These are phyloP conservation scores for Mallotus villosus DNA, from an alignment of 2,797 vertebrate species.

Conservation along the genomic window DNA sequence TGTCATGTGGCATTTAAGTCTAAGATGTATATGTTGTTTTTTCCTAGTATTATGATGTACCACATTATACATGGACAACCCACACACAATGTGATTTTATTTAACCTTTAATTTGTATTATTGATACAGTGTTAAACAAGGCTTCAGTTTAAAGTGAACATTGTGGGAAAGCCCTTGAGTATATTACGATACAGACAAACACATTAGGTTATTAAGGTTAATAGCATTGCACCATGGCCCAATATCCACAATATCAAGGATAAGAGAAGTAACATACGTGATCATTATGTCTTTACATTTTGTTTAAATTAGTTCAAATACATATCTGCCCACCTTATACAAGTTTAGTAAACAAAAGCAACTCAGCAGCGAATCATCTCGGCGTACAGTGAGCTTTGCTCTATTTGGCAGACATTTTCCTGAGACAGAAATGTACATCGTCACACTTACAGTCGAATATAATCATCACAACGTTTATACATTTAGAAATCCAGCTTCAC, in stretches of 20 bases:
- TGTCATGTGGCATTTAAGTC: too few species aligned
- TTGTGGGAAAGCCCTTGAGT: slow-evolving; percentile 54
- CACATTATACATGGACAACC: not conserved
- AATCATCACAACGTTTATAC: slow-evolving; percentile 15
- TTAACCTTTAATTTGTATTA: slow-evolving; percentile 64
- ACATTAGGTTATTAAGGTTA: slow-evolving; percentile 28
- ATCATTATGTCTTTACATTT: slow-evolving; percentile 26
- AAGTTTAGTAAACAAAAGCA: slow-evolving; percentile 68
- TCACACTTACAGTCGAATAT: slow-evolving; percentile 36
- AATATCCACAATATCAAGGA: slow-evolving; percentile 53
- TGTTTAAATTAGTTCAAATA: slow-evolving; percentile 58
- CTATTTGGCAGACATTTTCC: slow-evolving; percentile 47
- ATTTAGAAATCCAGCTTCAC: slow-evolving; percentile 27
- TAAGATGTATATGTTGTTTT: not conserved
- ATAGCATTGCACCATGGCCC: slow-evolving; percentile 70
- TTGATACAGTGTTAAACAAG: slow-evolving; percentile 62
- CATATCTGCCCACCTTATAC: slow-evolving; percentile 51
- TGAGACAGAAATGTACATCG: slow-evolving; percentile 57
- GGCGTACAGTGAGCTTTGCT: slow-evolving; percentile 48
- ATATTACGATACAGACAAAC: slow-evolving; percentile 56
- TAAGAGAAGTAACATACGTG: slow-evolving; percentile 15
- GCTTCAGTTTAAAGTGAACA: slow-evolving; percentile 55
- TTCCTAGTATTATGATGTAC: not conserved
- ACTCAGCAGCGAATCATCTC: slow-evolving; percentile 53
- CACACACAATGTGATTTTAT: slow-evolving; percentile 54